Evolutionary conservation across 2,113 vertebrate species (phyloP).

Genomic region (Alosa alosa): DNA sequence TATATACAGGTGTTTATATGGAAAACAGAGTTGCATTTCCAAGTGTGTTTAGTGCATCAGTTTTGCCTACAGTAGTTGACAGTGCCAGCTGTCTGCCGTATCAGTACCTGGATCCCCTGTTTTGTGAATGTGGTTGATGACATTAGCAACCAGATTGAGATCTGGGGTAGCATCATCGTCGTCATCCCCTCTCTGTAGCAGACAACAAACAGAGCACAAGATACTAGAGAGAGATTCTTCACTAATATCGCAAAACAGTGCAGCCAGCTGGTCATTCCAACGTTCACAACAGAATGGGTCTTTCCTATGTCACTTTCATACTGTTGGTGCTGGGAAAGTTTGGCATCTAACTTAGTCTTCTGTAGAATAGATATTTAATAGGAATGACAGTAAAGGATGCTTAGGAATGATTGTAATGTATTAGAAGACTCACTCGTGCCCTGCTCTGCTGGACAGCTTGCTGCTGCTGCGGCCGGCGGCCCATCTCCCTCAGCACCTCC

Average conservation of each 20-base stretch:
- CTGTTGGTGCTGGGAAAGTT: background rate
- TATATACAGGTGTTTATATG: background rate
- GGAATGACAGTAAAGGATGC: background rate
- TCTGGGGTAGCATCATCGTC: constrained; percentile 75
- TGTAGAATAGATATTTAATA: background rate
- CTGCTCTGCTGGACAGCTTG: constrained; percentile 63
- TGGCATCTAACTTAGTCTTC: background rate
- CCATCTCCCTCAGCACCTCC: constrained; percentile 84
- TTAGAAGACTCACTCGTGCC: constrained; percentile 41
- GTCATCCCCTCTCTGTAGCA: constrained; percentile 44
- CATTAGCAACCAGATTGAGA: constrained; percentile 82
- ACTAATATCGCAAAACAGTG: background rate
- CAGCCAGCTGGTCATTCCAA: background rate
- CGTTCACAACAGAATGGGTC: too few relatives aligned
- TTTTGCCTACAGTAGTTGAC: background rate
- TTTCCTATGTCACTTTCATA: background rate
- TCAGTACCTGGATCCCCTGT: constrained; percentile 80
- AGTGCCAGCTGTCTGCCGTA: background rate
- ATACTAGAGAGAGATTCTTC: background rate
- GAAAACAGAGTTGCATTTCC: background rate
- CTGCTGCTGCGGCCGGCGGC: constrained; percentile 41
- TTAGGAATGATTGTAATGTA: background rate
- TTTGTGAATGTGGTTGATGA: constrained; percentile 86
- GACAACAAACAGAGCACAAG: background rate
- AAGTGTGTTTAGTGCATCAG: background rate